A percentile compares a stretch with the other conserved stretches of the same genome.
phyloP scores from a whole-genome alignment of 2,888 invertebrate species.

The Leptopilina drosophilae region DNA sequence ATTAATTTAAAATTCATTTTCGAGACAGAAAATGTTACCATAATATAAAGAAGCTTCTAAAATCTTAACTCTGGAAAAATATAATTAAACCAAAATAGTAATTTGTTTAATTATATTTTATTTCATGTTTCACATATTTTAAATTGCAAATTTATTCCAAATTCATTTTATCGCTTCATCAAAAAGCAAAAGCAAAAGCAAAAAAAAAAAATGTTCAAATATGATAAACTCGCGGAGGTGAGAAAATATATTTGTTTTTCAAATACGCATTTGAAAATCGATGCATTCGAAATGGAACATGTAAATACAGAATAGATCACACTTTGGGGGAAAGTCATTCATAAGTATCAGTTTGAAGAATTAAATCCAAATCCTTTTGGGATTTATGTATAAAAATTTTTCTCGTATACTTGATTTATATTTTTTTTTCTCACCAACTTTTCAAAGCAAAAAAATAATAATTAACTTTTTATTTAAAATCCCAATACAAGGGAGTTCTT shows the following conservation, averaged over 20 bases:
- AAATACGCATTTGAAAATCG: neutral
- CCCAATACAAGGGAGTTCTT: too few relatives aligned
- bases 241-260: slow-evolving; percentile 10
- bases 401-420: neutral
- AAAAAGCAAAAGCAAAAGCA: neutral
- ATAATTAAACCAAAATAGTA: neutral
- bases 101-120: neutral
- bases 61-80: too few relatives aligned
- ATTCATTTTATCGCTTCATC: neutral
- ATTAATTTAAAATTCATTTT: slow-evolving; percentile 6
- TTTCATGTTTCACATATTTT: neutral
- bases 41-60: too few relatives aligned
- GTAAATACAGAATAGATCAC: neutral
- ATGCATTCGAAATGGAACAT: slow-evolving; percentile 19
- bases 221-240: neutral
- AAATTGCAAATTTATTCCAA: too few relatives aligned
- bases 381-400: neutral
- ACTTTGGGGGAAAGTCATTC: slow-evolving; percentile 2
- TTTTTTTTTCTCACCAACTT: neutral
- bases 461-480: too few relatives aligned
- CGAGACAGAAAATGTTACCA: neutral
- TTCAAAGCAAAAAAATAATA: too few relatives aligned
- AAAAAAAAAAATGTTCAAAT: neutral
- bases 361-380: neutral
- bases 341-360: neutral